Percentiles rank a stretch among this genome's conserved stretches.
phyloP scores from a whole-genome alignment of 2,888 invertebrate genomes.

The Cerceris rybyensis region DNA sequence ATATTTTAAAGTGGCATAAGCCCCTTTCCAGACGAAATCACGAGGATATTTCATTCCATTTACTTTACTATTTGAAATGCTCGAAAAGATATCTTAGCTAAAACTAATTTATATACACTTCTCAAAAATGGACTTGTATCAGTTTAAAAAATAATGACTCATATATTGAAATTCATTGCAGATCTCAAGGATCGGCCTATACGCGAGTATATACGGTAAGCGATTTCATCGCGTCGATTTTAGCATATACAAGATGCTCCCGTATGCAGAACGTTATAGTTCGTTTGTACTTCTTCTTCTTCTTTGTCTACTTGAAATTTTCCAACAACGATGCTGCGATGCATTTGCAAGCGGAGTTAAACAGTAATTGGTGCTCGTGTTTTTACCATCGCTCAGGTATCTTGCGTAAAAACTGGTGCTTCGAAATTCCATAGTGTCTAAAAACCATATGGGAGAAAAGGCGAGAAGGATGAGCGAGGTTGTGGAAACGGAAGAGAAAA shows the following conservation, averaged over 20 bases:
- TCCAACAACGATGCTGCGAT: slow-evolving; percentile 27
- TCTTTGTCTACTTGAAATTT: slow-evolving; percentile 1
- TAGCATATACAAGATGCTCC: slow-evolving; percentile 57
- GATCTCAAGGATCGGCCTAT: slow-evolving; percentile 21
- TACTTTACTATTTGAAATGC: too few species aligned
- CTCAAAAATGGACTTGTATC: too few species aligned
- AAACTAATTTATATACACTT: too few species aligned
- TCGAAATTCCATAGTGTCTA: slow-evolving; percentile 6
- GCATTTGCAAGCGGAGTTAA: slow-evolving; percentile 32
- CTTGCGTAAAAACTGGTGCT: slow-evolving; percentile 39
- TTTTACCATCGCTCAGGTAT: slow-evolving; percentile 31
- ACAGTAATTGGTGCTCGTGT: slow-evolving; percentile 45
- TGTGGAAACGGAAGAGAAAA: too few species aligned
- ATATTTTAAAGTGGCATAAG: too few species aligned
- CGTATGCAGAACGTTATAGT: slow-evolving; percentile 40
- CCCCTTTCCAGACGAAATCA: too few species aligned
- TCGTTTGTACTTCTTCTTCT: slow-evolving; percentile 7
- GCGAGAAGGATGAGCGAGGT: background rate
- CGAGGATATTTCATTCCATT: too few species aligned
- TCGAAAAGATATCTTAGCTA: too few species aligned
- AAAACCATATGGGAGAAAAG: background rate
- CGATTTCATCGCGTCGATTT: slow-evolving; percentile 37
- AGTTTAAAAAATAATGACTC: background rate
- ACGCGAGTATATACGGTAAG: slow-evolving; percentile 48
- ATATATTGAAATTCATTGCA: background rate